These are phyloP conservation scores for Hybognathus amarus DNA, from an alignment of 2,797 vertebrate genomes.

Conservation along the genomic window DNA sequence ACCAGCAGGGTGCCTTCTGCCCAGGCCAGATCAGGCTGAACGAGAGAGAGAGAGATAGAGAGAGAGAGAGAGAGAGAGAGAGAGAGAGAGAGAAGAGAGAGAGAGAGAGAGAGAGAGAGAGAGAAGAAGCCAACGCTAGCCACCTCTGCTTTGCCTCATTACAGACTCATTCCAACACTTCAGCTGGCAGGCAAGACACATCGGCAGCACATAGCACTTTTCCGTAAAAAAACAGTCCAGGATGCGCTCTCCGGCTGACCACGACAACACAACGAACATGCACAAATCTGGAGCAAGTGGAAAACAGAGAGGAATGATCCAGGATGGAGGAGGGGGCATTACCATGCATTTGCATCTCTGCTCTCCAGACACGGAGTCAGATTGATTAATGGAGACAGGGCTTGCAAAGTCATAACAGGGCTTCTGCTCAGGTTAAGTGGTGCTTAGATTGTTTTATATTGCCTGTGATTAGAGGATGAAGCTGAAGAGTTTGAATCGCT, in stretches of 20 bases:
- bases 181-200: constrained; percentile 19
- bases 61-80: constrained; percentile 75
- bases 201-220: constrained; percentile 20
- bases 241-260: not conserved
- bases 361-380: constrained; percentile 73
- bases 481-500: constrained; percentile 76
- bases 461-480: constrained; percentile 79
- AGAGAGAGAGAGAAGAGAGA: constrained; percentile 77
- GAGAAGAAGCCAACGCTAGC: constrained; percentile 66
- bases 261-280: not conserved
- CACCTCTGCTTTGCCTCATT: constrained; percentile 50
- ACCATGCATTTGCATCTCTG: constrained; percentile 75
- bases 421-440: constrained; percentile 81
- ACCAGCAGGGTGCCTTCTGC: constrained; percentile 70
- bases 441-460: constrained; percentile 84
- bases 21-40: constrained; percentile 52
- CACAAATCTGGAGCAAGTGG: not conserved
- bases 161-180: constrained; percentile 48
- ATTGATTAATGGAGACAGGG: constrained; percentile 87
- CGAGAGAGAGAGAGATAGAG: constrained; percentile 76
- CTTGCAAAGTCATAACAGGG: constrained; percentile 80
- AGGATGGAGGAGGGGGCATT: constrained; percentile 71
- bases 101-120: constrained; percentile 74
- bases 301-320: constrained; percentile 7
- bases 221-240: not conserved